These are phyloP conservation scores for Oreotrochilus melanogaster DNA, from an alignment of 2,113 vertebrate genomes.

Conservation along the genomic window DNA sequence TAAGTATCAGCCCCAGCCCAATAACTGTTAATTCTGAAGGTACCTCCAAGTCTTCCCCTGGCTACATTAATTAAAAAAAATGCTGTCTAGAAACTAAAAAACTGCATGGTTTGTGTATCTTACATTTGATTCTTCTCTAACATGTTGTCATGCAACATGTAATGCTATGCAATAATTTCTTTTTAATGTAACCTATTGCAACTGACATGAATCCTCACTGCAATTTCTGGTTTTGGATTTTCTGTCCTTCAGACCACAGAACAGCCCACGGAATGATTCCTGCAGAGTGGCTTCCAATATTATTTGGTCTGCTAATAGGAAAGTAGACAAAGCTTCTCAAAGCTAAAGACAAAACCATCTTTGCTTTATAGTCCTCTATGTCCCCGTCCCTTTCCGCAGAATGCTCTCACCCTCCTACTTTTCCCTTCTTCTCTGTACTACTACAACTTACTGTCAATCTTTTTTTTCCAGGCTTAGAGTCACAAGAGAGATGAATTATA, in stretches of 20 bases:
- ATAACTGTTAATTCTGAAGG: not conserved
- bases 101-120: not conserved
- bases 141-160: not conserved
- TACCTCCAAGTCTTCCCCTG: not conserved
- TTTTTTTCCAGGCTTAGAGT: not conserved
- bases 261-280: not conserved
- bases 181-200: not conserved
- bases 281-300: not conserved
- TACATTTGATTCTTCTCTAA: not conserved
- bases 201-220: not conserved
- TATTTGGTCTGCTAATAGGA: not conserved
- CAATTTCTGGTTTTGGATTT: not conserved
- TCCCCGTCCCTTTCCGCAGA: not conserved
- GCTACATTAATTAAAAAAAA: not conserved
- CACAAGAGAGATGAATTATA: not conserved
- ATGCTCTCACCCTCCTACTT: fast-evolving
- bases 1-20: not conserved
- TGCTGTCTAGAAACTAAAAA: not conserved
- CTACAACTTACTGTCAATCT: not conserved
- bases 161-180: not conserved
- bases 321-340: no score
- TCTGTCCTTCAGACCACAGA: not conserved
- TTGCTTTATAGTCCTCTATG: not conserved
- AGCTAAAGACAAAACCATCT: not conserved
- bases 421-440: not conserved